phyloP scores from a whole-genome alignment of 1,140 invertebrate genomes.

The Chrysomallon squamiferum region DNA sequence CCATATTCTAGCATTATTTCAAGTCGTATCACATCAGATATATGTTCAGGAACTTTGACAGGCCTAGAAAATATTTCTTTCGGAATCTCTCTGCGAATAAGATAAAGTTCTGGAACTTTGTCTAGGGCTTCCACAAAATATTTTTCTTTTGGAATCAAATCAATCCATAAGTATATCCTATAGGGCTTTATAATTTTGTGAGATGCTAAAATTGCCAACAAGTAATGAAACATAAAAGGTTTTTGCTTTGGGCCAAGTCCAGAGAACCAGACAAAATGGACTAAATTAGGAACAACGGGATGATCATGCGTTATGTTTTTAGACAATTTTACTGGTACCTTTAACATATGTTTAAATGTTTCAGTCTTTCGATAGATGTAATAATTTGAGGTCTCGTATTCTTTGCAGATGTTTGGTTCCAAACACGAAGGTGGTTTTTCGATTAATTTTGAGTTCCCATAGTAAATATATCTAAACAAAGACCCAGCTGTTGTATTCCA shows the following conservation, averaged over 20 bases:
- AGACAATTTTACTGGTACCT: background rate
- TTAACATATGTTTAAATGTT: background rate
- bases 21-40: background rate
- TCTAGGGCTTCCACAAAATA: background rate
- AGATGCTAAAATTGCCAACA: background rate
- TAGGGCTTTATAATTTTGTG: background rate
- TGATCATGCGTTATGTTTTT: background rate
- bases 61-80: background rate
- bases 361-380: background rate
- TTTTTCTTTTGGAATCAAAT: background rate
- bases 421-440: background rate
- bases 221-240: background rate
- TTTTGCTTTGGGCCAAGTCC: background rate
- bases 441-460: background rate
- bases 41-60: background rate
- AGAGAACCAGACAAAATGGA: background rate
- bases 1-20: conserved; percentile 1
- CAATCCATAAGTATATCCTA: background rate
- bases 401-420: background rate
- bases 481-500: background rate
- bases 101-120: background rate
- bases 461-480: background rate
- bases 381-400: background rate
- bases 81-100: background rate
- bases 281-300: background rate